Evolutionary conservation across 2,888 invertebrate genomes (phyloP), one percentile per base, ranked within the genome.

Genomic region (Drosophila gaucha): DNA sequence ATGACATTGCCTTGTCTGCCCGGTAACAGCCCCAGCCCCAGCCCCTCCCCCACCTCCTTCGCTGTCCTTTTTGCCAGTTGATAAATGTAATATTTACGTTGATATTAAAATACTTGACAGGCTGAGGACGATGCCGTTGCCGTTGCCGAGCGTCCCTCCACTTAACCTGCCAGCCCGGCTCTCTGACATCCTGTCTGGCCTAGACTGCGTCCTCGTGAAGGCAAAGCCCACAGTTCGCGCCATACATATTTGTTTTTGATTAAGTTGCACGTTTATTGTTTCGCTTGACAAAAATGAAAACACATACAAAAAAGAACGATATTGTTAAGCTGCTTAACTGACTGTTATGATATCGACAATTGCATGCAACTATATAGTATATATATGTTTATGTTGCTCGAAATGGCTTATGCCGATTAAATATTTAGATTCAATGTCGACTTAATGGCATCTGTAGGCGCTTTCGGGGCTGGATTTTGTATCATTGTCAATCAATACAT

Each of bases 81-180:
- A 69, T 75, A 75, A 75, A 75, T 75, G 75, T 69, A 57, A 75
- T 75, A 75, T 75, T 75, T 75, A 75, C 75, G 75, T 69, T 75
- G 65, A 75, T 75, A 75, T 75, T 75, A 66, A 75, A 75, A 75
- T 73, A 58, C 65, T 66, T 69, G 75, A 75, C 75, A 69, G 73
- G 47, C 31, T 38, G 14, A 44, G 24, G 39, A 20, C 43, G 10
- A 24, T 8, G 36, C 26, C 35, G 28, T 14, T 30, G 24, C 20
- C 14, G n/a, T 6, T 1, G 24, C 41, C 14, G 10, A 16, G 28
- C 35, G 47, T 41, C 52, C 54, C 6, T 22, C 18, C 26, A 4
- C n/a, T 16, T 20, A 20, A 6, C 1, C 51, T 4, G 28, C 9
- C 55, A n/a, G n/a, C 18, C 24, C 12, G 4, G 0, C 28, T 3